A percentile compares a stretch with the other conserved stretches of the same genome.
These are phyloP conservation scores for Lumbricus terrestris DNA, from an alignment of 2,888 invertebrate genomes.

Conservation along the genomic window DNA sequence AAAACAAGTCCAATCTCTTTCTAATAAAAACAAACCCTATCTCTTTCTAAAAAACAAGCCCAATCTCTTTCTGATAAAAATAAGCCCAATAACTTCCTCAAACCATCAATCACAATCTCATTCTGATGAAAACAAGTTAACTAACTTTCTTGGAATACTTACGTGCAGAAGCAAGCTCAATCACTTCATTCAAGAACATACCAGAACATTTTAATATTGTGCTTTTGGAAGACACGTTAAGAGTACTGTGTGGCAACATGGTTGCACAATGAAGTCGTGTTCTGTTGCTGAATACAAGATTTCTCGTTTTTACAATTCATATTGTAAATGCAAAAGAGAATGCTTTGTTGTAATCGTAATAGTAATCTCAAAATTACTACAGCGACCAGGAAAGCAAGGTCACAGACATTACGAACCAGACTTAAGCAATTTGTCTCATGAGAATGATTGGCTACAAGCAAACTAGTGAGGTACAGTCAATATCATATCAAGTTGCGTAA, in stretches of 20 bases:
- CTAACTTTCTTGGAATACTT: not conserved
- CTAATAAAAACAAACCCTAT: too few relatives aligned
- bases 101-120: not conserved
- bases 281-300: not conserved
- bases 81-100: not conserved
- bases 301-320: not conserved
- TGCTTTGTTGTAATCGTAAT: too few relatives aligned
- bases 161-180: too few relatives aligned
- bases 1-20: too few relatives aligned
- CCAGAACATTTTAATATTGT: not conserved
- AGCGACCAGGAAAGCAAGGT: too few relatives aligned
- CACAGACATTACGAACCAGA: not conserved
- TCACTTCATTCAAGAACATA: not conserved
- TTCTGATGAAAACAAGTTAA: not conserved
- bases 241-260: too few relatives aligned
- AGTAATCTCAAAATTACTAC: too few relatives aligned
- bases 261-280: not conserved
- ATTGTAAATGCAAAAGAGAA: not conserved
- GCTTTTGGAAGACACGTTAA: not conserved
- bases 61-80: not conserved
- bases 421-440: not conserved
- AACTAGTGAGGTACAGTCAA: not conserved
- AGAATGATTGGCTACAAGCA: not conserved
- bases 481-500: not conserved
- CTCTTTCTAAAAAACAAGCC: too few relatives aligned